Evolutionary conservation across 1,140 invertebrate species (phyloP), one percentile per base, ranked within the genome.

Genomic region (Homarus americanus): DNA sequence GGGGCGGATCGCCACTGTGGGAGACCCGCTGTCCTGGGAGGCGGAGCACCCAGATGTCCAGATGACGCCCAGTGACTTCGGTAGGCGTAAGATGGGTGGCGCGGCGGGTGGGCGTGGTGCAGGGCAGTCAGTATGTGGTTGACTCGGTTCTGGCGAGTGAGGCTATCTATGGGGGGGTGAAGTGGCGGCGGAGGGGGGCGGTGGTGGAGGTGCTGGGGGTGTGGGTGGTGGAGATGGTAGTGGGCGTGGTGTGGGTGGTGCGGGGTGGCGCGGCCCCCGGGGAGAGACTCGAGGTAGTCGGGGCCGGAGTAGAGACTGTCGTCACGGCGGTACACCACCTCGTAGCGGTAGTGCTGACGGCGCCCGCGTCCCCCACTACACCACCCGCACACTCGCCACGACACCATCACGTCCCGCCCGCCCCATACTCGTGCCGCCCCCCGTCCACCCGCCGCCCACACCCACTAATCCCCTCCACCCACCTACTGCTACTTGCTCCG

Each of bases 251-350:
- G 80, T 34, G 84, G 72, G 84, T 76, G 66, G 69, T 36, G 84
- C 20, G 63, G 83, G 32, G 78, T 53, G 84, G 91, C 76, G 83
- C 91, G 83, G 44, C 92, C 89, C 80, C 89, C 89, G 10, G 92
- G 92, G 10, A 91, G 86, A 32, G 89, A 88, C 79, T 92, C 92
- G 63, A 92, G 92, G 86, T 92, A 92, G 85, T 92, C 92, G 2
- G 92, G 92, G 49, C 89, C 92, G 63, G 89, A 91, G 79, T 92
- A 92, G 20, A 92, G 89, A 40, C 85, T 85, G 63, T 93, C 93
- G 91, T 93, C 93, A 36, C 93, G 92, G 72, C 93, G 91, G 73
- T 93, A 93, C 58, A 93, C 93, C 75, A 93, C 93, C 87, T 93
- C 93, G 89, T 93, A 93, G 86, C 93, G 92, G 92, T 93, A 93